Percentiles rank a stretch among this genome's conserved stretches.
Evolutionary conservation across 2,888 invertebrate genomes (phyloP).

Genomic region (Rhagonycha lutea): DNA sequence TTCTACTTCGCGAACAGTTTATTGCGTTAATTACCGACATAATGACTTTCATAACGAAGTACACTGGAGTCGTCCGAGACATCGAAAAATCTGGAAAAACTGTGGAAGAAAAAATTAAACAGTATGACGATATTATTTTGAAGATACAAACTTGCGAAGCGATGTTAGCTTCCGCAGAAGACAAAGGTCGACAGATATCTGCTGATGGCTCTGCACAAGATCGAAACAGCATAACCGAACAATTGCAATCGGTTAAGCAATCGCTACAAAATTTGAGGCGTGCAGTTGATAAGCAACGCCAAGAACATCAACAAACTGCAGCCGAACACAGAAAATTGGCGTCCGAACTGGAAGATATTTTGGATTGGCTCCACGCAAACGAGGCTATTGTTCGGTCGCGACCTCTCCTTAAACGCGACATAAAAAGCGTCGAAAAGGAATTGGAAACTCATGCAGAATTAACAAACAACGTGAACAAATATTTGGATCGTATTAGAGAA

Average conservation of each 20-base stretch:
- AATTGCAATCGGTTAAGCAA: constrained; percentile 84
- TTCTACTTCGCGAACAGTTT: constrained; percentile 86
- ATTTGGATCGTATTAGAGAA: constrained; percentile 71
- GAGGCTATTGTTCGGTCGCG: constrained; percentile 82
- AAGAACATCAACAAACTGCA: constrained; percentile 85
- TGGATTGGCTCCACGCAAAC: constrained; percentile 82
- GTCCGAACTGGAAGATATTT: constrained; percentile 78
- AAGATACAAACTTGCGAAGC: constrained; percentile 92
- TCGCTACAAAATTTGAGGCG: constrained; percentile 78
- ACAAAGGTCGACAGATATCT: constrained; percentile 92
- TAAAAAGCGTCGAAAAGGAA: constrained; percentile 80
- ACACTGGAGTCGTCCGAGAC: constrained; percentile 81
- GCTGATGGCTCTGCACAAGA: constrained; percentile 88
- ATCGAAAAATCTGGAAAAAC: constrained; percentile 84
- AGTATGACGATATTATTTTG: constrained; percentile 82
- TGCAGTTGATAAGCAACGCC: constrained; percentile 81
- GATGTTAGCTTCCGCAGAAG: constrained; percentile 80
- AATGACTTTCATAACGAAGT: constrained; percentile 83
- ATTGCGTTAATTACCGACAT: constrained; percentile 85
- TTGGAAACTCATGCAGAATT: constrained; percentile 75
- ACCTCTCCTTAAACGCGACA: constrained; percentile 77
- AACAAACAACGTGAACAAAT: constrained; percentile 68
- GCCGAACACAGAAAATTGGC: constrained; percentile 87
- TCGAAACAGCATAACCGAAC: constrained; percentile 84
- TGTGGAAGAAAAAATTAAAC: constrained; percentile 83